Conservation (phyloP, 2,797 vertebrate genomes). For the Muscicapa comitata region DNA sequence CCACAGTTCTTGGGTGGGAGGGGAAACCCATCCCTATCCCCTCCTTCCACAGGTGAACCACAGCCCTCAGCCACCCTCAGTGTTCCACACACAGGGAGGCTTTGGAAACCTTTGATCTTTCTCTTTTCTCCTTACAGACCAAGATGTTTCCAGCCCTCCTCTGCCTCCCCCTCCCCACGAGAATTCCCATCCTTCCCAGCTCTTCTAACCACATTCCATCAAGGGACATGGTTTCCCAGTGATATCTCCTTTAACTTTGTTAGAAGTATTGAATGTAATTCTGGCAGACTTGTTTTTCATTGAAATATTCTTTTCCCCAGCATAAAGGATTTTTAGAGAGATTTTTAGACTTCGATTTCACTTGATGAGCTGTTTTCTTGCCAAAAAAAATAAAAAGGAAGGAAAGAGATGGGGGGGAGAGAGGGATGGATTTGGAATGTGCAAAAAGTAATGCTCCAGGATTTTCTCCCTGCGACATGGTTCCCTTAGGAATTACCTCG, state of each 20-base stretch:
- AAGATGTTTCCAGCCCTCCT: not conserved
- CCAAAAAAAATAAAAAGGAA: not conserved
- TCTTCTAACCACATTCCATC: not conserved
- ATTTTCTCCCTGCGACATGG: not conserved
- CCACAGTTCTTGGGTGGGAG: not conserved
- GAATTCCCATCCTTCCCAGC: not conserved
- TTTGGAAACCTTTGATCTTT: not conserved
- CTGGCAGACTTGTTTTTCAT: not conserved
- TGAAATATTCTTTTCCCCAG: not conserved
- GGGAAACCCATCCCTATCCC: not conserved
- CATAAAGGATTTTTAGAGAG: not conserved
- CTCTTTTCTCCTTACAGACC: not conserved
- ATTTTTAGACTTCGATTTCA: not conserved
- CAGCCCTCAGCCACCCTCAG: not conserved
- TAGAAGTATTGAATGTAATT: not conserved
- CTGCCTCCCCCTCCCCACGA: not conserved
- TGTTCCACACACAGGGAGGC: not conserved
- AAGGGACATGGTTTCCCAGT: not conserved
- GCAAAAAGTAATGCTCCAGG: not conserved
- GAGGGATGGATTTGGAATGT: not conserved
- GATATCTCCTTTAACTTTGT: not conserved
- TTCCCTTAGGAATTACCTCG: not conserved
- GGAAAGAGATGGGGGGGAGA: not conserved
- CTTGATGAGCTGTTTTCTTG: not conserved
- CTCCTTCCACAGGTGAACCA: rapidly evolving